Percentiles rank a stretch among this genome's conserved stretches.
Evolutionary conservation across 2,888 invertebrate species (phyloP).

Genomic region (Microctonus aethiopoides): DNA sequence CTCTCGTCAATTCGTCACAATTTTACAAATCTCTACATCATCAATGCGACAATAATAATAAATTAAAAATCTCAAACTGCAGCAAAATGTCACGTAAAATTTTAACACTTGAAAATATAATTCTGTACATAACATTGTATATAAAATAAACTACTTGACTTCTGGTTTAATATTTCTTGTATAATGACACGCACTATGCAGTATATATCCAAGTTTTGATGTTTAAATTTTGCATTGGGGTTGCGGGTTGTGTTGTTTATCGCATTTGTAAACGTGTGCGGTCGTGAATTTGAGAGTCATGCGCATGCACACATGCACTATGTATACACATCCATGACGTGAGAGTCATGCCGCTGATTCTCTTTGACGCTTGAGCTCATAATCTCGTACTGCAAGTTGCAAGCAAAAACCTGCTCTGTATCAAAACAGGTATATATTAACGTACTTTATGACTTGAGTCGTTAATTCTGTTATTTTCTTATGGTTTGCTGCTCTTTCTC

Average conservation of each 20-base stretch:
- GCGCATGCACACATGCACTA: not conserved
- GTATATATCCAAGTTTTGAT: not conserved
- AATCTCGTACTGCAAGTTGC: slow-evolving; percentile 4
- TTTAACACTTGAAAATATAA: not conserved
- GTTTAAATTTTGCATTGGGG: not conserved
- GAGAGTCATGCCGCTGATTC: slow-evolving; percentile 9
- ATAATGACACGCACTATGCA: not conserved
- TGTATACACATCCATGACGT: not conserved
- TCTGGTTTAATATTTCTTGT: not conserved
- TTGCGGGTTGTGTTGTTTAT: not conserved
- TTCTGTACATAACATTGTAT: not conserved
- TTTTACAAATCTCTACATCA: too few species aligned
- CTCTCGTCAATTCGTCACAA: too few species aligned
- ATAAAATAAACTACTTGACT: not conserved
- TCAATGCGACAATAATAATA: too few species aligned
- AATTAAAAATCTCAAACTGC: too few species aligned
- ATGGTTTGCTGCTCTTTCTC: not conserved
- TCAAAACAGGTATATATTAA: slow-evolving; percentile 10
- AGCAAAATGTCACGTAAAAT: too few species aligned
- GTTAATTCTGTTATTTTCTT: slow-evolving; percentile 13
- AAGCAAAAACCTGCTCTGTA: slow-evolving; percentile 10
- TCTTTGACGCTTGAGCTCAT: slow-evolving; percentile 18
- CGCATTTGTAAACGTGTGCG: not conserved
- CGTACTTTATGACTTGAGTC: not conserved
- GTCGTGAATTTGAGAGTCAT: slow-evolving; percentile 3